Conservation (phyloP, 2,113 vertebrate genomes). For the Caranx melampygus region DNA sequence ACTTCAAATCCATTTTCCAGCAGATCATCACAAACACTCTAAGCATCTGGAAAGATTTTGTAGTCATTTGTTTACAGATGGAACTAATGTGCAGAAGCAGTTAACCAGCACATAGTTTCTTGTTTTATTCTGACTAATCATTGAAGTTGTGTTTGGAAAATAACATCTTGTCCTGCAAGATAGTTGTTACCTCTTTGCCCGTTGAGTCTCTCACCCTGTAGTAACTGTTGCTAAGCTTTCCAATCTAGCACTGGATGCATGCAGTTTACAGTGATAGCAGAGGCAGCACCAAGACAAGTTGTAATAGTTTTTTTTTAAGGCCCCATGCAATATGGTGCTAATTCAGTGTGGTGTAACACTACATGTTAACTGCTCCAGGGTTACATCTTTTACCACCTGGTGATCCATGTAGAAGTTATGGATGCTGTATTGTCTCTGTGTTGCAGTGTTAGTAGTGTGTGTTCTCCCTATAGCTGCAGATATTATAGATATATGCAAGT, state of each 20-base stretch:
- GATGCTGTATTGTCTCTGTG: not conserved
- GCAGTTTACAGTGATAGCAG: not conserved
- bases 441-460: too few species aligned
- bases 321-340: not conserved
- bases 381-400: not conserved
- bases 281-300: not conserved
- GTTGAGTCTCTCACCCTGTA: not conserved
- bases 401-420: not conserved
- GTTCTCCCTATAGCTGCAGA: too few species aligned
- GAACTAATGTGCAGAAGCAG: not conserved
- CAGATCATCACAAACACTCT: not conserved
- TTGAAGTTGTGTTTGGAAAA: not conserved
- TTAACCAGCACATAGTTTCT: not conserved
- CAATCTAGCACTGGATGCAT: not conserved
- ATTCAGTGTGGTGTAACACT: not conserved
- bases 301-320: not conserved
- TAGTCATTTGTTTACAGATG: not conserved
- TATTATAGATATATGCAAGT: too few species aligned
- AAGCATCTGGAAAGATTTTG: not conserved
- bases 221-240: not conserved
- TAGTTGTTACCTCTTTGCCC: not conserved
- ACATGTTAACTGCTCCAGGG: not conserved
- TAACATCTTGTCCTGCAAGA: not conserved
- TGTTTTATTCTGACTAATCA: not conserved
- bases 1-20: constrained; percentile 13